phyloP scores from a whole-genome alignment of 1,140 invertebrate genomes.

The Drosophila bifasciata region DNA sequence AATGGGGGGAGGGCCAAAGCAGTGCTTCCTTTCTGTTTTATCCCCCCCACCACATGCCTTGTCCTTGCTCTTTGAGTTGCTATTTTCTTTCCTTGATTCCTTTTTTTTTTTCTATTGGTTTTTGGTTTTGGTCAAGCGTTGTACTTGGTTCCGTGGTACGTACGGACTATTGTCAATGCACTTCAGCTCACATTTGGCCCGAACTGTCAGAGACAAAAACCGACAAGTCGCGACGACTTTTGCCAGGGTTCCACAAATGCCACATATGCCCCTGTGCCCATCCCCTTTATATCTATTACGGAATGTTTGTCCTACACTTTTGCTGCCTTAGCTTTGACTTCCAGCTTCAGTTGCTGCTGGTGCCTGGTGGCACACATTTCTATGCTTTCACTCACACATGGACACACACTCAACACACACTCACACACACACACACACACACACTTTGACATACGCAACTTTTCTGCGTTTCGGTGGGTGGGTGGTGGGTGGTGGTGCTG shows the following conservation, averaged over 20 bases:
- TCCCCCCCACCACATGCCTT: too few species aligned
- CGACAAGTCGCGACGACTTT: constrained; percentile 51
- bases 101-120: constrained; percentile 24
- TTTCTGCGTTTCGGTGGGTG: constrained; percentile 40
- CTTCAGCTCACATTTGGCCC: constrained; percentile 74
- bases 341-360: constrained; percentile 16
- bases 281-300: constrained; percentile 63
- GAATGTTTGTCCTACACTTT: constrained; percentile 75
- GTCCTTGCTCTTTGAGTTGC: too few species aligned
- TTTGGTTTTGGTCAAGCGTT: constrained; percentile 63
- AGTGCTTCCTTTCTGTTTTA: too few species aligned
- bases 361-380: constrained; percentile 70
- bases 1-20: constrained; percentile 9
- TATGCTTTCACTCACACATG: constrained; percentile 9
- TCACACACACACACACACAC: constrained; percentile 6
- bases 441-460: constrained; percentile 44
- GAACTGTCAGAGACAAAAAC: constrained; percentile 75
- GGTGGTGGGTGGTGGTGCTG: too few species aligned
- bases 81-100: background rate
- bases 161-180: constrained; percentile 82
- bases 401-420: background rate
- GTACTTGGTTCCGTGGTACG: constrained; percentile 50
- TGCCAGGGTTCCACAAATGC: background rate
- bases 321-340: constrained; percentile 19
- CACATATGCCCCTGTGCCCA: constrained; percentile 1